These are phyloP conservation scores for Arizona elegans DNA, from an alignment of 2,113 vertebrate species.

Conservation along the genomic window DNA sequence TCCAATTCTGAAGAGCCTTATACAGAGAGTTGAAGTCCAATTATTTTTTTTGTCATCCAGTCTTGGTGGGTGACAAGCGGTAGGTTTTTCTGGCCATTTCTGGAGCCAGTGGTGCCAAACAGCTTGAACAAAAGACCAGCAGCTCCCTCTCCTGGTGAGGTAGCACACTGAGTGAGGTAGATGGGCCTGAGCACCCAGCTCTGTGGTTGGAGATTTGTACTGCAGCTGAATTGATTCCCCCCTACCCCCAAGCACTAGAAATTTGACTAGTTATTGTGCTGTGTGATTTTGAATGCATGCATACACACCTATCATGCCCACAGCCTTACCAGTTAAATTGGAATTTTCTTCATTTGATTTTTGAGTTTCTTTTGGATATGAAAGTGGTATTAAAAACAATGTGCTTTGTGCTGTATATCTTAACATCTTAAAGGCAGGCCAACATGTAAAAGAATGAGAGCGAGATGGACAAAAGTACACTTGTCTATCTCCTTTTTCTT, in stretches of 20 bases:
- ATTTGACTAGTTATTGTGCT: too few species aligned
- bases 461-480: slow-evolving; percentile 65
- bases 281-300: neutral
- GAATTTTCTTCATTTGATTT: slow-evolving; percentile 51
- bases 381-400: slow-evolving; percentile 60
- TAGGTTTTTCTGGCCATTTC: neutral
- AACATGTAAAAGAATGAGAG: slow-evolving; percentile 66
- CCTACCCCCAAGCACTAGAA: neutral
- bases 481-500: slow-evolving; percentile 61
- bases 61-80: neutral
- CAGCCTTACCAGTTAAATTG: slow-evolving; percentile 34
- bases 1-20: neutral
- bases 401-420: slow-evolving; percentile 68
- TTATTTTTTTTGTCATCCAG: neutral
- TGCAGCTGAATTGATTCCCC: neutral
- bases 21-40: neutral
- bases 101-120: neutral
- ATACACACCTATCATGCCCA: slow-evolving; percentile 14
- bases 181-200: neutral
- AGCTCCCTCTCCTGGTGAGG: neutral
- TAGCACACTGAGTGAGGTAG: neutral
- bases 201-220: too few species aligned
- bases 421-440: slow-evolving; percentile 69
- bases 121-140: neutral
- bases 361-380: slow-evolving; percentile 14